Base-by-base conservation (phyloP, 1,140 invertebrate genomes). In the Steinernema feltiae region DNA sequence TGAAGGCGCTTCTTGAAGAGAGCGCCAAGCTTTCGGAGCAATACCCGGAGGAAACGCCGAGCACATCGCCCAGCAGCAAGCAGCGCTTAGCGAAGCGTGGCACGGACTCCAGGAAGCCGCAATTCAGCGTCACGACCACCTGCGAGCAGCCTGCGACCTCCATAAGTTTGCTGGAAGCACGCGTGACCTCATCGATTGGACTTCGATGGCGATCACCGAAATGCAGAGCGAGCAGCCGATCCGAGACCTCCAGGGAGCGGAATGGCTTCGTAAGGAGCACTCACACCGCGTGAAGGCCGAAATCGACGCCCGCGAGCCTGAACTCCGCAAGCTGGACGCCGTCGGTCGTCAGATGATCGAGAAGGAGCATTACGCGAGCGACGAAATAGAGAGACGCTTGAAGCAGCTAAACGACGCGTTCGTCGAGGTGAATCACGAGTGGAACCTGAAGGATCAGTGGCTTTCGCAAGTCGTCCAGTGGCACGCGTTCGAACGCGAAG, bases 381-480 rank as follows among this genome's bases (percentile, higher is more conserved):
- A 83, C 71, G 88, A 89, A 79, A 88, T 96, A 0, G 90, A 92
- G 80, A 92, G 93, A 82, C 91, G 91, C 78, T 91, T 92, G 78
- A 88, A 89, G 1, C 91, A 92, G 46, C 86, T 96, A 32, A 84
- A 93, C 48, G 91, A 92, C 72, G 92, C 94, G 83, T 89, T 93
- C 0, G 91, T 92, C 69, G 90, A 91, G 72, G 88, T 96, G 24
- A 92, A 93, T 80, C 90, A 90, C 0, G 92, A 92, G 0, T 97
- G 94, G 93, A 92, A 93, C 73, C 90, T 92, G 30, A 92, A 94
- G 82, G 93, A 94, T 86, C 91, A 95, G 1, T 92, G 93, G 81
- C 88, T 98, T 29, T 93, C 97, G 87, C 95, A 99, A 86, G 89
- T 97, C 63, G 94, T 95, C 77, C 94, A 98, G 86, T 88, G 95